These are phyloP conservation scores for Pyrgilauda ruficollis DNA, from an alignment of 2,113 vertebrate genomes.

Conservation along the genomic window DNA sequence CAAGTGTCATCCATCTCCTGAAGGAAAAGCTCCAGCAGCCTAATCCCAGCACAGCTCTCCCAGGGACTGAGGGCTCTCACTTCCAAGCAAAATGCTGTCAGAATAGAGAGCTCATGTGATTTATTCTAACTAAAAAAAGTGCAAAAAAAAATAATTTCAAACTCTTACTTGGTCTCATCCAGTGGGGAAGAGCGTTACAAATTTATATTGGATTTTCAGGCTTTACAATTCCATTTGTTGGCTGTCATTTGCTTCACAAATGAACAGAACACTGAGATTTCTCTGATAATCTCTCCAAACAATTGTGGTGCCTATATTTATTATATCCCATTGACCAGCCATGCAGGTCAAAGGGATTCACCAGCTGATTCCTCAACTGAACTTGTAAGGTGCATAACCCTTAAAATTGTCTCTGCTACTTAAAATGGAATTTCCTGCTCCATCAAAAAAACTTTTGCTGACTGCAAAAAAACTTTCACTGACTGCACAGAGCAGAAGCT, in stretches of 20 bases:
- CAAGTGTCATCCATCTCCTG: not conserved
- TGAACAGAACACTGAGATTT: constrained; percentile 33
- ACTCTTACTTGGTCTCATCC: constrained; percentile 16
- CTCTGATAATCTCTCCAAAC: not conserved
- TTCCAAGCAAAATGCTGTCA: not conserved
- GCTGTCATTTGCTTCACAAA: constrained; percentile 59
- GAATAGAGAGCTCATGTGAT: not conserved
- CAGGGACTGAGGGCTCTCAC: not conserved
- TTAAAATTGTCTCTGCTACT: not conserved
- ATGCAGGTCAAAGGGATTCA: not conserved
- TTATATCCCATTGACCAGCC: too few relatives aligned
- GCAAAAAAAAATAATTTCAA: not conserved
- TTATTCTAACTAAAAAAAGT: not conserved
- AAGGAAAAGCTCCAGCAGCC: not conserved
- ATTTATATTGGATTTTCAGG: constrained; percentile 47
- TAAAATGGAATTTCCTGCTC: not conserved
- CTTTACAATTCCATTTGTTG: constrained; percentile 55
- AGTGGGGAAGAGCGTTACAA: not conserved
- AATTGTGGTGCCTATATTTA: not conserved
- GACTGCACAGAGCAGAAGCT: not conserved
- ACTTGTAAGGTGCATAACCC: not conserved
- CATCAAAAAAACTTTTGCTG: not conserved
- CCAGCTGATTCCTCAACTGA: not conserved
- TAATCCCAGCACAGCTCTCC: not conserved
- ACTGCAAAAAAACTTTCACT: not conserved